phyloP scores from a whole-genome alignment of 2,113 vertebrate species.

The Thinocorus orbignyianus region DNA sequence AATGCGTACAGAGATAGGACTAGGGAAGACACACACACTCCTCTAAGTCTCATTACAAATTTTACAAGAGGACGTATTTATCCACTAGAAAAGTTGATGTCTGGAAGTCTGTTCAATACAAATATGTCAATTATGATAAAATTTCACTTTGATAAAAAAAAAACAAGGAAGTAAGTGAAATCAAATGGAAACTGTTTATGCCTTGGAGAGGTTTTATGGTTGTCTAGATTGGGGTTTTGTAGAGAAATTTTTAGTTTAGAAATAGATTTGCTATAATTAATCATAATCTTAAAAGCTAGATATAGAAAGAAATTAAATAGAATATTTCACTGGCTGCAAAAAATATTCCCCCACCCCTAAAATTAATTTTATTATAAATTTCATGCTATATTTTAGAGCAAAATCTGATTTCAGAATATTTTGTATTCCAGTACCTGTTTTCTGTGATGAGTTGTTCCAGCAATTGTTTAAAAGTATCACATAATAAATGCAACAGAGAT shows the following conservation, averaged over 20 bases:
- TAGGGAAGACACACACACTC: neutral
- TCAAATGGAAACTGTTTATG: neutral
- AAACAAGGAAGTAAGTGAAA: neutral
- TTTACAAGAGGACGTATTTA: neutral
- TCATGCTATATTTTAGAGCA: neutral
- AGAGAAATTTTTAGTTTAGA: neutral
- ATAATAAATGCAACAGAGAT: neutral
- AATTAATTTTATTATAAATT: neutral
- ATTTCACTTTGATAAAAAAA: neutral
- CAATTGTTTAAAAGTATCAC: neutral
- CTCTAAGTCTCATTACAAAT: neutral
- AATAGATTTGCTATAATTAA: neutral
- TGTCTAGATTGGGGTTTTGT: neutral
- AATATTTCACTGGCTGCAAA: neutral
- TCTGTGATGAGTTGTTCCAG: neutral
- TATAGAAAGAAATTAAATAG: neutral
- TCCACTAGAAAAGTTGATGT: neutral
- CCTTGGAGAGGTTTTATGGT: neutral
- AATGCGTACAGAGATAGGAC: neutral
- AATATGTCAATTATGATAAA: neutral
- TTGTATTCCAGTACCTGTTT: neutral
- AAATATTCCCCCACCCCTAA: accelerated
- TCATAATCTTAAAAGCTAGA: neutral
- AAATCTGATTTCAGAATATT: neutral
- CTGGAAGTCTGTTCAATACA: neutral